Evolutionary conservation across 37 sponge, comb jelly and placozoan species (phyloP).

Genomic region (Mnemiopsis leidyi): DNA sequence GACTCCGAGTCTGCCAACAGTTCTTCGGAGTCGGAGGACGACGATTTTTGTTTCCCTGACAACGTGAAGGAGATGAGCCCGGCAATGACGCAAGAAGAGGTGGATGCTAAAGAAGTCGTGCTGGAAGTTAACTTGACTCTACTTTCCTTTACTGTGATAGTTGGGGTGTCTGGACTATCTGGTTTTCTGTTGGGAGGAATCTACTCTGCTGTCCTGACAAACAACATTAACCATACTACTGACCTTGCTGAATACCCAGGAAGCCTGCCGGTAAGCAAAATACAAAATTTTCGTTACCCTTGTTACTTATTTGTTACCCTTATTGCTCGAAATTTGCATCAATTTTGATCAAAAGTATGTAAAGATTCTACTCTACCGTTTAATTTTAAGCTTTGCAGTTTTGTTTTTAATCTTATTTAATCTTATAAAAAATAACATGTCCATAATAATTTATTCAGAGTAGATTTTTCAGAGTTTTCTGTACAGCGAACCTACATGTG

Average conservation of each 20-base stretch:
- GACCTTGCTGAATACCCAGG: conserved; percentile 57
- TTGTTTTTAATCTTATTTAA: too few species aligned
- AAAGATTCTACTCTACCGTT: too few species aligned
- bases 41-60: not conserved
- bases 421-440: too few species aligned
- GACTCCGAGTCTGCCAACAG: not conserved
- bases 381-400: too few species aligned
- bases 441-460: too few species aligned
- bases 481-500: conserved; percentile 33
- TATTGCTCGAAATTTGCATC: too few species aligned
- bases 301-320: too few species aligned
- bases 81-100: not conserved
- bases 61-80: not conserved
- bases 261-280: conserved; percentile 10
- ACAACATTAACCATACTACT: conserved; percentile 9
- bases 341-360: too few species aligned
- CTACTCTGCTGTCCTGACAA: conserved; percentile 54
- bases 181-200: conserved; percentile 61
- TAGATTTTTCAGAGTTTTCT: conserved; percentile 15
- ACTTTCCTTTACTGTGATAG: conserved; percentile 41
- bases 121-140: conserved; percentile 53
- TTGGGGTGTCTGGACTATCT: conserved; percentile 55
- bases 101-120: not conserved
- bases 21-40: not conserved
- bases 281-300: too few species aligned